Conservation (phyloP, 2,797 vertebrate species). For the Enteromius viviparus region DNA sequence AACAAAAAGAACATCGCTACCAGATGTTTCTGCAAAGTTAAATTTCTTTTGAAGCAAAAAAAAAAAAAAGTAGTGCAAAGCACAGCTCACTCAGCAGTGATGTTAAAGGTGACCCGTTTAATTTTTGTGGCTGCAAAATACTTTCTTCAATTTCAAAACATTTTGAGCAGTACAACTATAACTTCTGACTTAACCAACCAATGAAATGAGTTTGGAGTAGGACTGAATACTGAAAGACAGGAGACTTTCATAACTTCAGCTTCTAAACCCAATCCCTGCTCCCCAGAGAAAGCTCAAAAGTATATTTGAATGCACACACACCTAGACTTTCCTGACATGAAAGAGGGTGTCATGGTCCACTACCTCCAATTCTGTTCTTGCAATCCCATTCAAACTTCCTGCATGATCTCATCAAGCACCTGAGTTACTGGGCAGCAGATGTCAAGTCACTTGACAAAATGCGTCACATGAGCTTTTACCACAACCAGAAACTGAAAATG, state of each 20-base stretch:
- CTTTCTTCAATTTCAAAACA: neutral
- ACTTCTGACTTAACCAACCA: neutral
- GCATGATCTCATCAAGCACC: neutral
- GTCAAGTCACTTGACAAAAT: neutral
- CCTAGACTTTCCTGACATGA: neutral
- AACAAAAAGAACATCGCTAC: neutral
- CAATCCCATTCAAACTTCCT: neutral
- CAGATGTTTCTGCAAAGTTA: neutral
- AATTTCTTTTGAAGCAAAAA: neutral
- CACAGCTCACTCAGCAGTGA: neutral
- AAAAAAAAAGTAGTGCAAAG: neutral
- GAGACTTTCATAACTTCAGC: neutral
- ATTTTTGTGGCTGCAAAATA: neutral
- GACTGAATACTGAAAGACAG: neutral
- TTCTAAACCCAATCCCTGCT: neutral
- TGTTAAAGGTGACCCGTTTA: neutral
- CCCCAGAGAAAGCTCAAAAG: neutral
- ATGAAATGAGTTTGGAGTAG: neutral
- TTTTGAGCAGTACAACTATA: neutral
- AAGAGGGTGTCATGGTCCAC: neutral
- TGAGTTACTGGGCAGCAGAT: neutral
- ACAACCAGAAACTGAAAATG: neutral
- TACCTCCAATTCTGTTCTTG: neutral
- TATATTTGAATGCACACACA: neutral
- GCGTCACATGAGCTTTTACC: neutral